Percentiles rank a stretch among this genome's conserved stretches.
Evolutionary conservation across 2,888 invertebrate genomes (phyloP).

Genomic region (Epicampocera succincta): DNA sequence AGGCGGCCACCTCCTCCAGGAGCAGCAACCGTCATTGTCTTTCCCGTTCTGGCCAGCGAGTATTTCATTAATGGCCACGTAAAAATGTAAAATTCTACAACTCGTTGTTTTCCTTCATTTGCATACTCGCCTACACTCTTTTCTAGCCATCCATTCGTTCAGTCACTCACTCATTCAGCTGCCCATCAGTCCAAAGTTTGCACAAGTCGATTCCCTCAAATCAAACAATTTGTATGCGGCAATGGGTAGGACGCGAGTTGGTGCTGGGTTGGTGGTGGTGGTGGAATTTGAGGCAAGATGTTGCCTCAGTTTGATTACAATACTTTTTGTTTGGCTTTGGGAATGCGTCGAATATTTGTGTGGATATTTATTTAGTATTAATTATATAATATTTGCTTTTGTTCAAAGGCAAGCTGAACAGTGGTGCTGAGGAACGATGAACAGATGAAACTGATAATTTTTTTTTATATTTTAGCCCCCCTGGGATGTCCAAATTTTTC

Average conservation of each 20-base stretch:
- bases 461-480: too few species aligned
- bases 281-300: constrained; percentile 27
- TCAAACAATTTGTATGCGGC: constrained; percentile 22
- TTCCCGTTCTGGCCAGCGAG: too few species aligned
- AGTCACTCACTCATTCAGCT: constrained; percentile 5
- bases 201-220: constrained; percentile 21
- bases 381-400: too few species aligned
- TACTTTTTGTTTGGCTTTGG: constrained; percentile 1
- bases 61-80: constrained; percentile 21
- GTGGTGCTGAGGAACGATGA: too few species aligned
- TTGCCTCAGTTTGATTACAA: constrained; percentile 49
- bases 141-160: not conserved
- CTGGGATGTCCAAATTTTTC: too few species aligned
- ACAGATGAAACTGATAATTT: too few species aligned
- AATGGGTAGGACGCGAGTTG: not conserved
- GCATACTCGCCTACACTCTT: constrained; percentile 9
- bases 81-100: constrained; percentile 42
- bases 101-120: constrained; percentile 61
- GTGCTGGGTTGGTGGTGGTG: not conserved
- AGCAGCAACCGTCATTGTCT: constrained; percentile 37
- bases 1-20: constrained; percentile 4
- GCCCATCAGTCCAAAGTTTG: constrained; percentile 27
- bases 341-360: too few species aligned
- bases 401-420: too few species aligned
- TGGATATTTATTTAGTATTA: too few species aligned